A percentile compares a stretch with the other conserved stretches of the same genome.
Conservation (phyloP, 2,797 vertebrate species). For the Amblyopsis hoosieri region DNA sequence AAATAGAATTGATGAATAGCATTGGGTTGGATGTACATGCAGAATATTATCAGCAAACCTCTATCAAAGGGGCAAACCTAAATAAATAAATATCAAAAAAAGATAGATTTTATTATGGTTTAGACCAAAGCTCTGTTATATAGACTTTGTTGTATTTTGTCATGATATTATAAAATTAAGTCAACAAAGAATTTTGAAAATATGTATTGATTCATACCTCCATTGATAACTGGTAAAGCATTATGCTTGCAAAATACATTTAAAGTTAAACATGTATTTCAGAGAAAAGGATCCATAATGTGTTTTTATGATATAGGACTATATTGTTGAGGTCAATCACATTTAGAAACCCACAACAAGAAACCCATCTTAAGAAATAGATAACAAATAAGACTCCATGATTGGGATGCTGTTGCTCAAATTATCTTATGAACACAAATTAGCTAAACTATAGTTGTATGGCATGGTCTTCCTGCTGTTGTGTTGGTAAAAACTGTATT, state of each 20-base stretch:
- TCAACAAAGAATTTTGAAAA: conserved; percentile 10
- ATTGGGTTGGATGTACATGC: neutral
- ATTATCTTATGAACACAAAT: conserved; percentile 13
- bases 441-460: neutral
- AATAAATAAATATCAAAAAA: conserved; percentile 41
- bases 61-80: neutral
- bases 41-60: too few relatives aligned
- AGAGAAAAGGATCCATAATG: conserved; percentile 15
- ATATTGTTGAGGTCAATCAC: conserved; percentile 9
- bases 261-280: conserved; percentile 1
- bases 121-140: neutral
- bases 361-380: too few relatives aligned
- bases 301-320: conserved; percentile 4
- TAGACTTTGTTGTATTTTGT: conserved; percentile 17
- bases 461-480: too few relatives aligned
- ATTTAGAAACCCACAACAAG: conserved; percentile 1
- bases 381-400: too few relatives aligned
- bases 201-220: conserved; percentile 13
- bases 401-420: neutral
- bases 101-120: conserved; percentile 17
- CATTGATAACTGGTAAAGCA: conserved; percentile 1
- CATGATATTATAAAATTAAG: conserved; percentile 30
- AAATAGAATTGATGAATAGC: neutral
- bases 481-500: too few relatives aligned
- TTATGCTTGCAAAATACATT: conserved; percentile 4